phyloP scores from a whole-genome alignment of 2,888 invertebrate genomes.

The Orchestes rusci region DNA sequence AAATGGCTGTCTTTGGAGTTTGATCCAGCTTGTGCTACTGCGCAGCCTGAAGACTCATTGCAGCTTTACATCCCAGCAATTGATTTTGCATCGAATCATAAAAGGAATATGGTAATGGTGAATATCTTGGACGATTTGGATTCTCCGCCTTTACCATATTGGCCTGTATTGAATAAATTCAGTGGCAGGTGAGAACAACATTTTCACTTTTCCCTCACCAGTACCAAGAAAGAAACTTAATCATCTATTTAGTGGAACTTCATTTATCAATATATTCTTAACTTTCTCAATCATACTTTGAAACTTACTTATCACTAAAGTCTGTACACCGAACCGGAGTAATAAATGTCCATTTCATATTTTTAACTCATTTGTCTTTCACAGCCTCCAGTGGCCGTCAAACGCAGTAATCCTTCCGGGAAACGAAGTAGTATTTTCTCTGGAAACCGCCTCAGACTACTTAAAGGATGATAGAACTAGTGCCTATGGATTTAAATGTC shows the following conservation, averaged over 20 bases:
- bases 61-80: slow-evolving; percentile 60
- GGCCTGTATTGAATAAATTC: slow-evolving; percentile 61
- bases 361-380: slow-evolving; percentile 11
- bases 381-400: slow-evolving; percentile 75
- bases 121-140: slow-evolving; percentile 26
- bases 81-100: slow-evolving; percentile 23
- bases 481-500: slow-evolving; percentile 73
- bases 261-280: too few species aligned
- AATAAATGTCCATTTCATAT: neutral
- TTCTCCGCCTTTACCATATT: slow-evolving; percentile 45
- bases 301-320: too few species aligned
- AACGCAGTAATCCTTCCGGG: slow-evolving; percentile 82
- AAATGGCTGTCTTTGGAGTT: slow-evolving; percentile 93
- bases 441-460: slow-evolving; percentile 94
- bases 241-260: too few species aligned
- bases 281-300: too few species aligned
- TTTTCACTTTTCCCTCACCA: too few species aligned
- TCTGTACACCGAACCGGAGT: too few species aligned
- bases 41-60: slow-evolving; percentile 85
- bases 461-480: slow-evolving; percentile 80
- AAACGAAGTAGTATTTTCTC: slow-evolving; percentile 87
- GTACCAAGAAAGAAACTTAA: too few species aligned
- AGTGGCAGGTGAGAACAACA: slow-evolving; percentile 46
- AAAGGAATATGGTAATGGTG: slow-evolving; percentile 24
- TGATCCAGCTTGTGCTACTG: slow-evolving; percentile 85